Conservation (phyloP, 2,113 vertebrate species). For the Dipodomys stephensi region DNA sequence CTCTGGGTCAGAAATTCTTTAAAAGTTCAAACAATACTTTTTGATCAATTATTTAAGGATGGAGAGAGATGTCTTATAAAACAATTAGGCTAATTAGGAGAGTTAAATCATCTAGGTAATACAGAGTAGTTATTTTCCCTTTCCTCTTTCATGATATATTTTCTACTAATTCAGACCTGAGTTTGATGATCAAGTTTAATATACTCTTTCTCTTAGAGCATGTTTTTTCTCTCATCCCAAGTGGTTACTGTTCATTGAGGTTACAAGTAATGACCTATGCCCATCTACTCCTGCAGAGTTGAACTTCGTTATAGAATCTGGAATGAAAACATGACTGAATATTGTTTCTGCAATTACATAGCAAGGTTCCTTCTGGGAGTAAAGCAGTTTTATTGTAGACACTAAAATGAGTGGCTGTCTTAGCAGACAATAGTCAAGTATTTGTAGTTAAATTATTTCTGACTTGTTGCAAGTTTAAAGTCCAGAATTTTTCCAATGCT, state of each 20-base stretch:
- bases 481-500: not conserved
- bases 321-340: not conserved
- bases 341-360: not conserved
- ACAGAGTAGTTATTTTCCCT: not conserved
- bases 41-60: not conserved
- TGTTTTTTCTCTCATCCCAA: not conserved
- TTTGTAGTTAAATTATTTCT: conserved; percentile 37
- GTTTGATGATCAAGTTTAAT: not conserved
- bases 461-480: conserved; percentile 48
- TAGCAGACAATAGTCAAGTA: not conserved
- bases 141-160: not conserved
- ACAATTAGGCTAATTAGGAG: not conserved
- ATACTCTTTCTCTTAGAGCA: not conserved
- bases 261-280: not conserved
- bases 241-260: not conserved
- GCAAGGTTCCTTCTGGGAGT: not conserved
- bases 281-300: not conserved
- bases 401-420: not conserved
- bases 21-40: not conserved
- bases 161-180: not conserved
- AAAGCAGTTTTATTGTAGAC: not conserved
- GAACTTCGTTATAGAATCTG: not conserved
- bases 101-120: not conserved
- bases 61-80: not conserved
- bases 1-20: not conserved